Base-by-base conservation (phyloP, 2,888 invertebrate genomes). In the Oithona nana region DNA sequence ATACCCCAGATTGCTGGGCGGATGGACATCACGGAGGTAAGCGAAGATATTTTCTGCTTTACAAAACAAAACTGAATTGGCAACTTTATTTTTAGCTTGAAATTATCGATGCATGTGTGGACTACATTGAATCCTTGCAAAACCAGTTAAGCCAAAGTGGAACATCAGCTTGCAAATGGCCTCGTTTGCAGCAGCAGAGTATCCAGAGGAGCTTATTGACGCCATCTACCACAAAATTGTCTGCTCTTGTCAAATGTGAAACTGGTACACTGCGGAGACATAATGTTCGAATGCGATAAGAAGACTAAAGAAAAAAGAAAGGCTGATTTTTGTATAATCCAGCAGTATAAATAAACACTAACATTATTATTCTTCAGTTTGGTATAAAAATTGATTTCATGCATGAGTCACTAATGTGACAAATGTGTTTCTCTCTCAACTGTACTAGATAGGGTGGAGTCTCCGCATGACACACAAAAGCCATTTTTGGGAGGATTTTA, bases 71-170 rank as follows among this genome's bases (percentile, higher is more conserved):
- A 54, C 26, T 6, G 2, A 26, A 22, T 54, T 2, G 8, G 2
- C 26, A 24, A 24, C 26, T 26, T 54, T 26, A 24, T 24, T 54
- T 54, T 26, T 26, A 54, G 54, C 54, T 54, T 20, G 54, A 54
- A 20, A 54, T 54, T 26, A 54, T 54, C 26, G 54, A 54, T 54
- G 54, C 54, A 20, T 54, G 54, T 11, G 54, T 54, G 6, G 24
- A 16, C 20, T 54, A 54, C 11, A 54, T 54, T 54, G 24, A 54
- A 22, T 20, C 54, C 13, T 26, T 54, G 54, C 6, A 26, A 26
- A 54, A 54, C 26, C 54, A 54, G 54, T 54, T 54, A 26, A 54
- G 26, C 54, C 22, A 54, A 20, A 54, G 54, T 26, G 20, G 54
- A 16, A 16, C 24, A 20, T 26, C 54, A 11, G 39, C 6, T 39